Evolutionary conservation across 2,888 invertebrate genomes (phyloP).

Genomic region (Minunthozetes semirufus): DNA sequence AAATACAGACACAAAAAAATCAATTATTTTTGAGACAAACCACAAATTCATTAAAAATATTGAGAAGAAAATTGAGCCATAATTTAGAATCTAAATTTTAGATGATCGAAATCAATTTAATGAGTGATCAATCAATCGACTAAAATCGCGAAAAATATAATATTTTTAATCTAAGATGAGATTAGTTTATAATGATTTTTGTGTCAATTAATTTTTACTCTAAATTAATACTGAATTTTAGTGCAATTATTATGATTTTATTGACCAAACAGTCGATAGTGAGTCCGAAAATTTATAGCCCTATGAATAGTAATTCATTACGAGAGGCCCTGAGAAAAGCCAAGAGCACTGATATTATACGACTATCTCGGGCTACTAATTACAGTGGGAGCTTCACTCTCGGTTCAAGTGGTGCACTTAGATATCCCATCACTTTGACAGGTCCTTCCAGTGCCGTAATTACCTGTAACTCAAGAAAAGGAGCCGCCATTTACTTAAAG

Average conservation of each 20-base stretch:
- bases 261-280: neutral
- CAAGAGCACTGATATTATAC: neutral
- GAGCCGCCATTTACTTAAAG: neutral
- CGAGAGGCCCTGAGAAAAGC: neutral
- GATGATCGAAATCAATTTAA: too few relatives aligned
- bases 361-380: neutral
- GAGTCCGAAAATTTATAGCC: neutral
- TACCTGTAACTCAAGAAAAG: neutral
- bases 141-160: too few relatives aligned
- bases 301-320: neutral
- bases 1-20: too few relatives aligned
- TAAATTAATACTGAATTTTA: neutral
- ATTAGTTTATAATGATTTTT: too few relatives aligned
- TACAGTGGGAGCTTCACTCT: neutral
- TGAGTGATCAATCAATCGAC: too few relatives aligned
- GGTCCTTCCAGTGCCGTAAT: neutral
- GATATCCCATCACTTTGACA: constrained; percentile 14
- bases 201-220: too few relatives aligned
- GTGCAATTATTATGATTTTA: neutral
- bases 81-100: too few relatives aligned
- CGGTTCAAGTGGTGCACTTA: neutral
- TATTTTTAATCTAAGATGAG: too few relatives aligned
- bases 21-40: too few relatives aligned
- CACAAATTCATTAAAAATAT: too few relatives aligned
- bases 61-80: too few relatives aligned